These are phyloP conservation scores for Aporrectodea caliginosa DNA, from an alignment of 1,140 invertebrate genomes.

Conservation along the genomic window DNA sequence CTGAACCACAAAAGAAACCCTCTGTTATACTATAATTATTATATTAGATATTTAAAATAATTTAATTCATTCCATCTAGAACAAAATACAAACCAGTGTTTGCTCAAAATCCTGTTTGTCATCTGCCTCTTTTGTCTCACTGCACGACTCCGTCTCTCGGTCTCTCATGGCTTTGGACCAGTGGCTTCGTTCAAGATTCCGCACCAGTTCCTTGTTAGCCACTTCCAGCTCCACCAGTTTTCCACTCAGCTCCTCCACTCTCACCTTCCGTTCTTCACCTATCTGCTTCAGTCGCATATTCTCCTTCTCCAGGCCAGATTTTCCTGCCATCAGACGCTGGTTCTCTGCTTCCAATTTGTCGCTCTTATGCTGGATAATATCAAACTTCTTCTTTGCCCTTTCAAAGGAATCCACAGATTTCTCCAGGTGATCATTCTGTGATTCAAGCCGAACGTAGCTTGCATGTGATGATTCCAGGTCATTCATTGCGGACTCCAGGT, in stretches of 20 bases:
- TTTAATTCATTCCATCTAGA: too few species aligned
- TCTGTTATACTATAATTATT: too few species aligned
- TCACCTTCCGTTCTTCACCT: not conserved
- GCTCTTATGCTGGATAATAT: not conserved
- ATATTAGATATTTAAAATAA: too few species aligned
- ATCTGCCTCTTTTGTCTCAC: too few species aligned
- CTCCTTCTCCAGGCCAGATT: not conserved
- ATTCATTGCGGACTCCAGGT: not conserved
- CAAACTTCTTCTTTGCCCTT: not conserved
- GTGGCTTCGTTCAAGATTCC: not conserved
- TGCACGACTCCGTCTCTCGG: too few species aligned
- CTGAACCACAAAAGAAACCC: too few species aligned
- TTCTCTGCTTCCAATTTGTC: not conserved
- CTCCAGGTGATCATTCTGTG: not conserved
- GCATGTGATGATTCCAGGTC: not conserved
- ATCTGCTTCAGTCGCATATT: not conserved
- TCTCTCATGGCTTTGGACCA: too few species aligned
- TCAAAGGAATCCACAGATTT: not conserved
- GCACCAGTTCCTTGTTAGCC: not conserved
- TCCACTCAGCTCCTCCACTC: not conserved
- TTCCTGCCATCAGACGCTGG: not conserved
- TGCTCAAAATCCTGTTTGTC: too few species aligned
- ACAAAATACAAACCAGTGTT: too few species aligned
- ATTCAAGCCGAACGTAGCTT: not conserved
- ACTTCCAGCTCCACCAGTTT: not conserved